Base-by-base conservation (phyloP, 2,797 vertebrate genomes). In the Bradypus variegatus region DNA sequence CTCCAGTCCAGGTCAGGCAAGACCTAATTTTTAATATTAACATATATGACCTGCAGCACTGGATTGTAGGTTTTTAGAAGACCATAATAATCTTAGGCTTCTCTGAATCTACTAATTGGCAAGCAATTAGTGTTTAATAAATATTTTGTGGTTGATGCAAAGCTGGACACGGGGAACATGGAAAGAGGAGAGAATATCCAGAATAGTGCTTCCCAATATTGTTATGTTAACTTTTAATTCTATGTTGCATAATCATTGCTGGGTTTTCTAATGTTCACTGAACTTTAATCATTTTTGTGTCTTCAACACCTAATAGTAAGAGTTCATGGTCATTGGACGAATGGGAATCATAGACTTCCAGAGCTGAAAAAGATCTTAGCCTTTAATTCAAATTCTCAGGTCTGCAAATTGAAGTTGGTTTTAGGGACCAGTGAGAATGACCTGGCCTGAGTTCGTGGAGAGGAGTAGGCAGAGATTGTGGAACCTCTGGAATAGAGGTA, bases 201-300 rank as follows among this genome's bases (percentile, higher is more conserved):
- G 41, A 93, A 64, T 64, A 73, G 64, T 85, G 58, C 45, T 45
- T 86, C 29, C 50, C 33, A 86, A 48, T 76, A 78, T 60, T 48
- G 75, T 81, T 65, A 72, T 58, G 48, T 91, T 85, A 90, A 76
- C 55, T 88, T 88, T 78, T 89, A 69, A 50, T 93, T 50, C 29
- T 83, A 18, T 16, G 80, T 73, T 67, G 55, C 50, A 81, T 87
- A 4, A 62, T 91, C 58, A 64, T 64, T 81, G 27, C 33, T 86
- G 62, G 18, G 21, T 69, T 91, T 92, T 75, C 45, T 70, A 13
- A 16, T 83, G 81, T 90, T 87, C 79, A n/a, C 45, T 91, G 14
- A n/a, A 72, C 94, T 91, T 93, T 87, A 72, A 73, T 89, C 45
- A 78, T 55, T 87, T 85, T 86, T 76, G 25, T 80, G 72, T 73